These are phyloP conservation scores for Babyrousa celebensis DNA, from an alignment of 2,797 vertebrate genomes.

Conservation along the genomic window DNA sequence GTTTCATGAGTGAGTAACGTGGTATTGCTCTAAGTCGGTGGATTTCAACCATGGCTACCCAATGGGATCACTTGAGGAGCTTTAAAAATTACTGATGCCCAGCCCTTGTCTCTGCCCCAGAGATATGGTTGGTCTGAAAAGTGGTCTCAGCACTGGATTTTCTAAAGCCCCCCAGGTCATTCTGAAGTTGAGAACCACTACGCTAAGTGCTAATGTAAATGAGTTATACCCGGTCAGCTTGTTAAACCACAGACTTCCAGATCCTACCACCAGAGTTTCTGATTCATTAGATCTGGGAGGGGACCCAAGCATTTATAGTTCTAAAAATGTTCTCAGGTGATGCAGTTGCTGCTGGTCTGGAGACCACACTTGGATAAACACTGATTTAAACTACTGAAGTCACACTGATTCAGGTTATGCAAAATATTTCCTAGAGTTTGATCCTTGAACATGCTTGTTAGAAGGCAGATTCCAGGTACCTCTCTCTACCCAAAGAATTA, in stretches of 20 bases:
- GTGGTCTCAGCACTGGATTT: background rate
- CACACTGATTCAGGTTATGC: background rate
- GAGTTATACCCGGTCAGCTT: background rate
- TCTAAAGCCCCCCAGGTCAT: background rate
- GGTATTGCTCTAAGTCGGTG: background rate
- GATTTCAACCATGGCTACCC: background rate
- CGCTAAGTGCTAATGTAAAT: background rate
- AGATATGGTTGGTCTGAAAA: background rate
- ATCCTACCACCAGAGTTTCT: background rate
- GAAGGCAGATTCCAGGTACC: background rate
- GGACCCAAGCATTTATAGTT: background rate
- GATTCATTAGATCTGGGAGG: background rate
- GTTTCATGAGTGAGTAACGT: background rate
- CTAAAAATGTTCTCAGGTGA: background rate
- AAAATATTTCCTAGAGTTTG: conserved; percentile 16
- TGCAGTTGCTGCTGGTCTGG: background rate
- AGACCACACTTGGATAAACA: background rate
- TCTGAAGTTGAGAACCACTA: background rate
- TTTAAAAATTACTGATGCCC: background rate
- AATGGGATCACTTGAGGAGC: background rate
- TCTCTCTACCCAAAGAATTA: background rate
- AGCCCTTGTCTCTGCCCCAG: background rate
- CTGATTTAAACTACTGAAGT: background rate
- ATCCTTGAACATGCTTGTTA: background rate
- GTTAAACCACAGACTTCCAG: background rate